A percentile compares a stretch with the other conserved stretches of the same genome.
Evolutionary conservation across 2,113 vertebrate species (phyloP).

Genomic region (Sterna hirundo): DNA sequence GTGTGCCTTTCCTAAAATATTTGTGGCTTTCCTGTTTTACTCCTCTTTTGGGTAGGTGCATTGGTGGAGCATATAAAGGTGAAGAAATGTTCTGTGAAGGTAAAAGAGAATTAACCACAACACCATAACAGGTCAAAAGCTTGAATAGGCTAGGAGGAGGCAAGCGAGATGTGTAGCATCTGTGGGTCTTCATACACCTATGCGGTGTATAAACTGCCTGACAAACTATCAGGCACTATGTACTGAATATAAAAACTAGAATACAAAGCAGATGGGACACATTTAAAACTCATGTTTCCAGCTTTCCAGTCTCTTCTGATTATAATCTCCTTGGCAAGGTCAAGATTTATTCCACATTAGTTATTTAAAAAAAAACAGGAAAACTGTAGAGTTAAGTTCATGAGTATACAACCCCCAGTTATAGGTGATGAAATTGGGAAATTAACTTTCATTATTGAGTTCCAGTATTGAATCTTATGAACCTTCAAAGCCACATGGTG

Average conservation of each 20-base stretch:
- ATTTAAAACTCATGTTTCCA: constrained; percentile 45
- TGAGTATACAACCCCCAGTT: neutral
- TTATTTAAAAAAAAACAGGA: neutral
- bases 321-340: neutral
- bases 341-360: constrained; percentile 6
- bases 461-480: neutral
- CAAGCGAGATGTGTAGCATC: neutral
- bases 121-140: neutral
- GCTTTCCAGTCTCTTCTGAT: neutral
- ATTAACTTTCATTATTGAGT: constrained; percentile 19
- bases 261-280: constrained; percentile 51
- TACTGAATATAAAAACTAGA: constrained; percentile 40
- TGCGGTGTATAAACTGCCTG: neutral
- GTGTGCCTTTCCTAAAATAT: neutral
- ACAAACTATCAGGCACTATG: neutral
- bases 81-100: neutral
- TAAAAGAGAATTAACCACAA: neutral
- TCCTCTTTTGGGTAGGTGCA: neutral
- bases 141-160: neutral
- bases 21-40: neutral
- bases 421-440: neutral
- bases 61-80: neutral
- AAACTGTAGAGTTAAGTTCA: neutral
- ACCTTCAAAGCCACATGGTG: constrained; percentile 28
- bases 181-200: neutral